These are phyloP conservation scores for Acanthurus leucopareius DNA, from an alignment of 2,797 vertebrate genomes.

Conservation along the genomic window DNA sequence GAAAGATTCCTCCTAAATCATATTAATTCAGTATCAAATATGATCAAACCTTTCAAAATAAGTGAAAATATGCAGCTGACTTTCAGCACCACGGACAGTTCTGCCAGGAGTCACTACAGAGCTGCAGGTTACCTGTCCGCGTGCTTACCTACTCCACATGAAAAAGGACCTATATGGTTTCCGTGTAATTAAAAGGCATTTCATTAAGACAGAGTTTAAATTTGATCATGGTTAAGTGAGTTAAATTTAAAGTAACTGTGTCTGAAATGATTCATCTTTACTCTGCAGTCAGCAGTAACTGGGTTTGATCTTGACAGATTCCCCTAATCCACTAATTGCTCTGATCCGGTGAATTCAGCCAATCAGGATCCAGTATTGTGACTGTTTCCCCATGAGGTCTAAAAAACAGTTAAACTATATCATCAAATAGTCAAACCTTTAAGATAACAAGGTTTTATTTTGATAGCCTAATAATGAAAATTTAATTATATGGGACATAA, in stretches of 20 bases:
- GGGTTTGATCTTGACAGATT: slow-evolving; percentile 16
- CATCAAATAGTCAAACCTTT: neutral
- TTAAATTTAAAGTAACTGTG: neutral
- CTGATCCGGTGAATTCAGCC: slow-evolving; percentile 15
- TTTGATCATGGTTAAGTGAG: neutral
- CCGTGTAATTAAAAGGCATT: neutral
- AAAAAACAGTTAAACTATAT: neutral
- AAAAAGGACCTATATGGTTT: neutral
- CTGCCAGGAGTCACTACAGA: slow-evolving; percentile 42
- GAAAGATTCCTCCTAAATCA: neutral
- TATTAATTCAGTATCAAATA: neutral
- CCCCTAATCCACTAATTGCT: slow-evolving; percentile 24
- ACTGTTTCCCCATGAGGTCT: slow-evolving; percentile 1
- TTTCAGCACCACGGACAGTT: slow-evolving; percentile 87
- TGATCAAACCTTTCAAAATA: slow-evolving; percentile 1
- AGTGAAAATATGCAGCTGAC: slow-evolving; percentile 18
- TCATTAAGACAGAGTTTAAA: neutral
- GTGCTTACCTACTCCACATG: neutral
- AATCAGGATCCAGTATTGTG: slow-evolving; percentile 18
- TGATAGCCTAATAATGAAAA: neutral
- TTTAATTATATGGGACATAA: neutral
- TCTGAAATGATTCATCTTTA: neutral
- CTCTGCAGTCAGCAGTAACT: no score
- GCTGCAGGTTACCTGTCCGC: slow-evolving; percentile 62
- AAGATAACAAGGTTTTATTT: neutral